Evolutionary conservation across 2,797 vertebrate species (phyloP).

Genomic region (Iguana delicatissima): DNA sequence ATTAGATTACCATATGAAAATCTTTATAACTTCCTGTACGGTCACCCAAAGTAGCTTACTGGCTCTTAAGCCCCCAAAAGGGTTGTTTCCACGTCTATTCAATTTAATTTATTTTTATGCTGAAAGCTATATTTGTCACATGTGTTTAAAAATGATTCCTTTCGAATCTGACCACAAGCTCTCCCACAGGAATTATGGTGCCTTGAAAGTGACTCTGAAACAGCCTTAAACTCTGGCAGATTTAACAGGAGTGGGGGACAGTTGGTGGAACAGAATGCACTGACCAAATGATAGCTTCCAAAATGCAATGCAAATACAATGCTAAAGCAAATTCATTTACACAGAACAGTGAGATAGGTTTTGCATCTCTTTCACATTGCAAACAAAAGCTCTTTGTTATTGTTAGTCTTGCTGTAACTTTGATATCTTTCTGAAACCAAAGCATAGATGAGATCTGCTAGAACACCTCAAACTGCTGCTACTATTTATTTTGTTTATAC

Average conservation of each 20-base stretch:
- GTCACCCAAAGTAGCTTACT: conserved; percentile 59
- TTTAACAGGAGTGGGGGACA: conserved; percentile 63
- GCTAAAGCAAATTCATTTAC: conserved; percentile 43
- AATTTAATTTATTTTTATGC: conserved; percentile 71
- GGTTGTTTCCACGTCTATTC: conserved; percentile 67
- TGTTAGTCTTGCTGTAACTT: not conserved
- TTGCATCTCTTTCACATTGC: not conserved
- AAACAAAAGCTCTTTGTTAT: conserved; percentile 28
- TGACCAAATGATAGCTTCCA: conserved; percentile 67
- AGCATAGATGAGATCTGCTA: not conserved
- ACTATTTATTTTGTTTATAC: not conserved
- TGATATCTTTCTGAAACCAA: not conserved
- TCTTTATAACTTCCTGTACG: conserved; percentile 54
- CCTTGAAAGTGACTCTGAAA: conserved; percentile 70
- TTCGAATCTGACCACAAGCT: conserved; percentile 66
- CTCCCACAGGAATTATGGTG: conserved; percentile 66
- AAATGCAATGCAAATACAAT: conserved; percentile 65
- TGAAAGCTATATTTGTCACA: conserved; percentile 73
- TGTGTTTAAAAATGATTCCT: conserved; percentile 70
- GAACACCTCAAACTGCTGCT: not conserved
- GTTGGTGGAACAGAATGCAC: conserved; percentile 69
- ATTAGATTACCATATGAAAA: conserved; percentile 30
- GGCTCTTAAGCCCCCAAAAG: conserved; percentile 57
- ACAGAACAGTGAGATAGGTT: conserved; percentile 5
- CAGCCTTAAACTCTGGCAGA: conserved; percentile 70